Conservation (phyloP, 2,797 vertebrate genomes). For the Sylvia borin region DNA sequence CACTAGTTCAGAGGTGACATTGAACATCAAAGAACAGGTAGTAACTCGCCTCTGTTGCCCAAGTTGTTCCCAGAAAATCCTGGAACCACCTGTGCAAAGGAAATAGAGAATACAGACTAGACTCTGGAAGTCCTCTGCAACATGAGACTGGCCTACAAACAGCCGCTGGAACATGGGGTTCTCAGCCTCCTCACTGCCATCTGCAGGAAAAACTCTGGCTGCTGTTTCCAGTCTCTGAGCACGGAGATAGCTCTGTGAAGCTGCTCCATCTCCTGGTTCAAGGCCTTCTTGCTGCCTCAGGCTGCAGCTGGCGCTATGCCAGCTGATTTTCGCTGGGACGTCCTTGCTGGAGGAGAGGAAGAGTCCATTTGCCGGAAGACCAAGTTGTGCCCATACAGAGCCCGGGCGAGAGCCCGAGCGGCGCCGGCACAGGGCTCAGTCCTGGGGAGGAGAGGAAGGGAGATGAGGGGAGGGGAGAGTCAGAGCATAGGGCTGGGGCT, state of each 20-base stretch:
- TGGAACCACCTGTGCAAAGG: background rate
- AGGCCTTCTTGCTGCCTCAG: too few species aligned
- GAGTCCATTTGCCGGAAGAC: background rate
- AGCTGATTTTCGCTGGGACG: too few species aligned
- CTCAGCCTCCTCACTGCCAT: background rate
- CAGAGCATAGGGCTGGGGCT: background rate
- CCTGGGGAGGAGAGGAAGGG: background rate
- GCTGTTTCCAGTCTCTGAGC: background rate
- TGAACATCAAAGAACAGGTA: background rate
- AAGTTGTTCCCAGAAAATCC: background rate
- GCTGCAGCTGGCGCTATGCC: too few species aligned
- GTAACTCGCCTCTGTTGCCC: background rate
- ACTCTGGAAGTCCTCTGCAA: background rate
- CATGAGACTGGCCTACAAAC: background rate
- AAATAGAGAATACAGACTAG: background rate
- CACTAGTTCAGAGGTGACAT: background rate
- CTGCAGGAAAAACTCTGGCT: background rate
- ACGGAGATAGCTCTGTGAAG: background rate
- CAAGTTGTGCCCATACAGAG: background rate
- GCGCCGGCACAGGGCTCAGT: too few species aligned
- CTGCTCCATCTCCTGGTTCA: background rate
- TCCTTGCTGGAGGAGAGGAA: background rate
- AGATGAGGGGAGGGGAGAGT: too few species aligned
- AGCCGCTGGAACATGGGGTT: background rate
- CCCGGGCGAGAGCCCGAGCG: fast-evolving